These are phyloP conservation scores for Nematolebias whitei DNA, from an alignment of 2,113 vertebrate genomes.

Conservation along the genomic window DNA sequence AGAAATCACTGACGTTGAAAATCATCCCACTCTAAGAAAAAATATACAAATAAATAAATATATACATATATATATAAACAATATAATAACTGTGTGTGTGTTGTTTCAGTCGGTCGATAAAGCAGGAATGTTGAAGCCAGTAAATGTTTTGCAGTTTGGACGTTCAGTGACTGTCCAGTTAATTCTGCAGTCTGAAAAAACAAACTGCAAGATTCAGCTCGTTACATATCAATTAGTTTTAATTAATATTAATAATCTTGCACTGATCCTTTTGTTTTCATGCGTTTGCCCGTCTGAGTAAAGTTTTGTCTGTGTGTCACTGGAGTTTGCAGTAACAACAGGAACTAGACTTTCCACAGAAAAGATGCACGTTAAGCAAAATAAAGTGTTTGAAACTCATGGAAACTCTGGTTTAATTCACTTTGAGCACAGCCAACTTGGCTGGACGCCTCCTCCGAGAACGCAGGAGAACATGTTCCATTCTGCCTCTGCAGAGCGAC, in stretches of 20 bases:
- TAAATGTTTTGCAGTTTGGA: too few species aligned
- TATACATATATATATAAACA: too few species aligned
- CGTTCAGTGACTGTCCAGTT: too few species aligned
- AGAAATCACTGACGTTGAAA: too few species aligned
- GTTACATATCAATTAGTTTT: too few species aligned
- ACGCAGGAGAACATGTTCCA: constrained; percentile 75
- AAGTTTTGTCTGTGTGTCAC: constrained; percentile 35
- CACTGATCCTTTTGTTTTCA: not conserved
- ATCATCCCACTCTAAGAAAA: too few species aligned
- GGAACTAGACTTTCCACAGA: constrained; percentile 50
- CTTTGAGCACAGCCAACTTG: constrained; percentile 69
- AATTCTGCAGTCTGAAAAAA: too few species aligned
- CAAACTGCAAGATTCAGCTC: not conserved
- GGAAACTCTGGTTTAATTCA: constrained; percentile 79
- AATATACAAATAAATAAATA: too few species aligned
- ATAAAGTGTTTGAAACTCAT: constrained; percentile 55
- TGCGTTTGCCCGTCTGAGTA: constrained; percentile 19
- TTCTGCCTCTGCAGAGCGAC: constrained; percentile 55
- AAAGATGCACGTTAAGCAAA: constrained; percentile 69
- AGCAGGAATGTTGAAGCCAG: too few species aligned
- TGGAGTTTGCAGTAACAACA: constrained; percentile 31
- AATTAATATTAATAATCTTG: too few species aligned
- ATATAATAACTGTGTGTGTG: too few species aligned
- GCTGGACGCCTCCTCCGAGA: constrained; percentile 67
- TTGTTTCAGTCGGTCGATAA: too few species aligned